phyloP scores from a whole-genome alignment of 2,888 invertebrate species.

The Pyrrhia umbra region DNA sequence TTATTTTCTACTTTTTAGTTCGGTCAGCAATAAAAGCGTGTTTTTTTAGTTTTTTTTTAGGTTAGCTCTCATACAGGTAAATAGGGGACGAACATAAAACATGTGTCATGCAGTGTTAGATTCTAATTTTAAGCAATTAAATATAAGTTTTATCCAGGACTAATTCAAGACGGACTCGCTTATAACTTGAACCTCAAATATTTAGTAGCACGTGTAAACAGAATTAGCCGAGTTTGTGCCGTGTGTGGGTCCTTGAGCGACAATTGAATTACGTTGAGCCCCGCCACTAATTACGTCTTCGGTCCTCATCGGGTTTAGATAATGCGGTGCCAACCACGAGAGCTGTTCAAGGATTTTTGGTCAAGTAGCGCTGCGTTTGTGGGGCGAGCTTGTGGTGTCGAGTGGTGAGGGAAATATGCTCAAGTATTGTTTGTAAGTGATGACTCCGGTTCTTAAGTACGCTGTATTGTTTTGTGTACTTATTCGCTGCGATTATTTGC shows the following conservation, averaged over 20 bases:
- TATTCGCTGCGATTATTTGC: too few species aligned
- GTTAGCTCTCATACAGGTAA: too few species aligned
- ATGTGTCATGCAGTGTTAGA: too few species aligned
- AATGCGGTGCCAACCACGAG: conserved; percentile 34
- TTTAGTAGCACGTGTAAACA: conserved; percentile 63
- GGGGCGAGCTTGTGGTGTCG: not conserved
- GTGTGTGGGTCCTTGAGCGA: conserved; percentile 58
- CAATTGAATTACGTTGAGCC: conserved; percentile 57
- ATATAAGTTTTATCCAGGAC: too few species aligned
- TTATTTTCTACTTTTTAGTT: too few species aligned
- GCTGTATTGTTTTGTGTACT: not conserved
- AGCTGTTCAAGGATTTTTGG: conserved; percentile 42
- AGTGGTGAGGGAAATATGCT: not conserved
- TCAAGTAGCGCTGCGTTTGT: conserved; percentile 31
- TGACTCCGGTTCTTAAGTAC: not conserved
- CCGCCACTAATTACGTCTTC: conserved; percentile 52
- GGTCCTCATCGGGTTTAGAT: conserved; percentile 52
- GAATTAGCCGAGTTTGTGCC: conserved; percentile 66
- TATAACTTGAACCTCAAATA: conserved; percentile 14
- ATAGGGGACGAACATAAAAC: too few species aligned
- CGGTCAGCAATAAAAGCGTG: too few species aligned
- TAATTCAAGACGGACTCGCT: too few species aligned
- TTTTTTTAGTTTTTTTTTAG: too few species aligned
- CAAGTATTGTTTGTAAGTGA: not conserved
- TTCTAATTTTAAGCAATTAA: too few species aligned